Evolutionary conservation across 2,888 invertebrate species (phyloP), one percentile per base, ranked within the genome.

Genomic region (Zhuqinia jingwanae): DNA sequence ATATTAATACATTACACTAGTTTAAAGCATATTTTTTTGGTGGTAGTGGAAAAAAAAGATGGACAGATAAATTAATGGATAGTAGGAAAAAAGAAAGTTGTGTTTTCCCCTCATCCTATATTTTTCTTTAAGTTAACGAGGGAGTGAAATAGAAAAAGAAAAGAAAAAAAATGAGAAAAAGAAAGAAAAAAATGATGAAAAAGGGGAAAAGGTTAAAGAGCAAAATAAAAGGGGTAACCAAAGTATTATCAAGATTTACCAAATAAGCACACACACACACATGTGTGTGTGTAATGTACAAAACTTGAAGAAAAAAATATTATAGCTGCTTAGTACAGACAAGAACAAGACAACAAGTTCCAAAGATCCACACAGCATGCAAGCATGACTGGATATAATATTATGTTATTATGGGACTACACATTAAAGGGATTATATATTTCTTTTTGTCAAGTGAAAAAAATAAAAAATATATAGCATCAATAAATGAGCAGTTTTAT

Each of bases 231-330:
- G 45, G 56, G 65, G 42, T 65, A 50, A 53, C 82, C 56, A 83
- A 83, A 47, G 30, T 56, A 83, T 75, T 56, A 83, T 76, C 65
- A 53, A 83, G 76, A 83, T 76, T 76, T 77, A 77, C 36, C 65
- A 50, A 76, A 60, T 77, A 68, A 83, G 83, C 56, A 36, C 11
- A 25, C 53, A 65, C 50, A 53, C 27, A 11, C 10, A 68, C 13
- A 68, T 45, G 17, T 68, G 45, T 2, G 20, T 65, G 53, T 56
- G 13, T 25, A 25, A 63, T 22, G 63, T 11, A 20, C 63, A 25
- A 10, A 42, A 53, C 53, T 53, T 53, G 65, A 20, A 65, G 10
- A 36, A 36, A 8, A 8, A 36, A 36, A 36, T 36, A 36, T 36
- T 3, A 8, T 36, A 36, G 36, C 36, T 36, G 36, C 58, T 58